These are phyloP conservation scores for Poecilobothrus nobilitatus DNA, from an alignment of 2,888 invertebrate genomes.

Conservation along the genomic window DNA sequence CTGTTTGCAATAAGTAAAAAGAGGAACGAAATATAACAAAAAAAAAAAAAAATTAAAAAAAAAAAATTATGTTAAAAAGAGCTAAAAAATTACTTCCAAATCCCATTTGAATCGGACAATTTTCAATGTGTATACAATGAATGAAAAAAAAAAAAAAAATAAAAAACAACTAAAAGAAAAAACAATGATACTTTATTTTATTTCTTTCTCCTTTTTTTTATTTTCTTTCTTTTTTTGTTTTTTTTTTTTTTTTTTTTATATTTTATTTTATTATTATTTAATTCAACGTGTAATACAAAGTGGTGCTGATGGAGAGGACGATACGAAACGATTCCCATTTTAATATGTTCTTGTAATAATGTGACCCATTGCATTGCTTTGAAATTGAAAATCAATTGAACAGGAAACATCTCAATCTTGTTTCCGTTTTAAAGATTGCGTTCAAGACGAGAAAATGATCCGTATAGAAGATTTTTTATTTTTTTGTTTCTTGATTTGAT, in stretches of 20 bases:
- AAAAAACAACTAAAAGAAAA: too few species aligned
- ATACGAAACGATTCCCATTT: neutral
- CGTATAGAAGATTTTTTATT: neutral
- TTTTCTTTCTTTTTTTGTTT: too few species aligned
- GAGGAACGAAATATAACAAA: neutral
- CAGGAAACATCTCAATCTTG: conserved; percentile 9
- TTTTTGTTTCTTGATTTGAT: too few species aligned
- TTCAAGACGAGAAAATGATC: neutral
- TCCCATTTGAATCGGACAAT: conserved; percentile 1
- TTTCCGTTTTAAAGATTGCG: conserved; percentile 7
- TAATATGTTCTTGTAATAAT: neutral
- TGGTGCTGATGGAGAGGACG: neutral
- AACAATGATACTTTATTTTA: too few species aligned
- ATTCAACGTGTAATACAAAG: too few species aligned
- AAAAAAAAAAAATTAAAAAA: neutral
- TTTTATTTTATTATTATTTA: too few species aligned
- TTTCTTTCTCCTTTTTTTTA: too few species aligned
- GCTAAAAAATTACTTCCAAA: neutral
- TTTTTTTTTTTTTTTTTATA: too few species aligned
- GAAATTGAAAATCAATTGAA: conserved; percentile 3
- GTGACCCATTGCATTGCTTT: neutral
- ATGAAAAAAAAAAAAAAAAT: neutral
- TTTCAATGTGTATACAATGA: neutral
- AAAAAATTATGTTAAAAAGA: neutral
- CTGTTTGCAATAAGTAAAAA: neutral